Evolutionary conservation across 2,797 vertebrate genomes (phyloP).

Genomic region (Myiotriccus ornatus): DNA sequence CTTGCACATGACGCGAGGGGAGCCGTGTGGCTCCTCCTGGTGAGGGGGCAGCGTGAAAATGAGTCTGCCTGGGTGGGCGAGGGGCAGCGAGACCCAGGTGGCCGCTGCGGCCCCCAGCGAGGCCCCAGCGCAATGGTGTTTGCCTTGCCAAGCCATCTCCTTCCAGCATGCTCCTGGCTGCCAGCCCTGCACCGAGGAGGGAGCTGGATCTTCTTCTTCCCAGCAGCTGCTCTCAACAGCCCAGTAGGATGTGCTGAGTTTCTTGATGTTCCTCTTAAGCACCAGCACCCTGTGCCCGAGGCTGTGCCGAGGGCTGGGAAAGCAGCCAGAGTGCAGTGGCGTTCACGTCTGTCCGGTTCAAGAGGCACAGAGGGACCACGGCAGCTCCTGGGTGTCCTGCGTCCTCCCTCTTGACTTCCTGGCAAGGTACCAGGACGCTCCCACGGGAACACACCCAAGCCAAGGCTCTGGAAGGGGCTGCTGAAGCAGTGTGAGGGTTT

Average conservation of each 20-base stretch:
- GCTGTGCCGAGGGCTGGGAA: not conserved
- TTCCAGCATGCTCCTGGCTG: not conserved
- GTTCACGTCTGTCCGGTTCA: fast-evolving
- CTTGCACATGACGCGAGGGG: not conserved
- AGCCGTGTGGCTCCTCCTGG: not conserved
- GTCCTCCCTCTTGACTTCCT: not conserved
- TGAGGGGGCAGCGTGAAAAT: not conserved
- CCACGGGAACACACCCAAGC: not conserved
- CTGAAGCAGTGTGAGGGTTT: not conserved
- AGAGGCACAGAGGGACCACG: not conserved
- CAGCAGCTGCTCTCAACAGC: not conserved
- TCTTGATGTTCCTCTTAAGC: not conserved
- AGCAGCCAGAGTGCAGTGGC: fast-evolving
- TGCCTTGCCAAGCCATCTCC: not conserved
- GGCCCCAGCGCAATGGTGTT: fast-evolving
- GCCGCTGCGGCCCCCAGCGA: fast-evolving
- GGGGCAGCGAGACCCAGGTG: not conserved
- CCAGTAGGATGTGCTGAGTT: not conserved
- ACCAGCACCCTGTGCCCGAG: not conserved
- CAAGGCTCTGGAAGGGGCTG: not conserved
- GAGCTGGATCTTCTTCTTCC: not conserved
- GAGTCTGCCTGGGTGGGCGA: not conserved
- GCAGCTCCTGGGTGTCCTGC: not conserved
- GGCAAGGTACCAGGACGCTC: not conserved
- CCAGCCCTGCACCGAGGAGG: fast-evolving